A percentile compares a stretch with the other conserved stretches of the same genome.
Conservation (phyloP, 2,113 vertebrate species). For the Lonchura striata region DNA sequence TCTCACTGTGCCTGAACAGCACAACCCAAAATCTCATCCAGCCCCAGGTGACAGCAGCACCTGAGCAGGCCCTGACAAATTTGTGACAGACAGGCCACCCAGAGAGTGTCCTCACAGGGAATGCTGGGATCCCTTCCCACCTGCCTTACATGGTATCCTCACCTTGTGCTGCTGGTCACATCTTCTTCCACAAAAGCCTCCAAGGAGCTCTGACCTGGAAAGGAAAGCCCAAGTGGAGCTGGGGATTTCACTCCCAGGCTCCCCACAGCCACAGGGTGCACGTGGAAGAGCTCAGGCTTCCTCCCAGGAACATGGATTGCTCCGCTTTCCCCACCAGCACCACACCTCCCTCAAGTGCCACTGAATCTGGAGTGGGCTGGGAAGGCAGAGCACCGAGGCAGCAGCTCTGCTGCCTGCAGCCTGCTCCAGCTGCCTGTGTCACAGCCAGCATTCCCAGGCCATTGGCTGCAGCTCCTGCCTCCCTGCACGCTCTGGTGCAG, state of each 20-base stretch:
- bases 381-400: background rate
- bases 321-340: background rate
- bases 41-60: background rate
- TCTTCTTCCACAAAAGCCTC: constrained; percentile 72
- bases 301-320: background rate
- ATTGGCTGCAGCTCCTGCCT: background rate
- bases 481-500: background rate
- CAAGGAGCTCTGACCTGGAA: constrained; percentile 72
- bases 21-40: background rate
- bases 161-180: constrained; percentile 49
- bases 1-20: background rate
- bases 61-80: background rate
- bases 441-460: background rate
- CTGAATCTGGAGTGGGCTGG: background rate
- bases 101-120: no score
- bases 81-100: background rate
- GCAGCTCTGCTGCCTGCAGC: constrained; percentile 6
- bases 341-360: background rate
- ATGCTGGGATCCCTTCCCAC: background rate
- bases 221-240: background rate
- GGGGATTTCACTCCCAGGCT: background rate
- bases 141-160: background rate
- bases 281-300: background rate
- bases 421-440: constrained; percentile 14
- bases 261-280: background rate